Percentiles rank a stretch among this genome's conserved stretches.
phyloP scores from a whole-genome alignment of 2,113 vertebrate species.

The Indicator maculatus region DNA sequence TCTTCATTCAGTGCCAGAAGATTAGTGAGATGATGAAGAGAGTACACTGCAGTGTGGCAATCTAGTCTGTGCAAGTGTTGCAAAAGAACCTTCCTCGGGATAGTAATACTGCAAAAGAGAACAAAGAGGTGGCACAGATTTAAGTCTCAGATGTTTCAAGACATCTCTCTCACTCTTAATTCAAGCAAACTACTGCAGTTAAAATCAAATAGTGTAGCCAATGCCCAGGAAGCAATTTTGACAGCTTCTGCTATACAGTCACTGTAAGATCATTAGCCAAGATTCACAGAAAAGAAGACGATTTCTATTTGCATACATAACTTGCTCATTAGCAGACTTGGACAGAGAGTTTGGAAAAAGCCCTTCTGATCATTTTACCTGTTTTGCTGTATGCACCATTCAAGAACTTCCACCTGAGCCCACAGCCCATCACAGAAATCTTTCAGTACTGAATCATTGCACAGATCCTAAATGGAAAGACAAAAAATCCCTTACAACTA shows the following conservation, averaged over 20 bases:
- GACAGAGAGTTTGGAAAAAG: neutral
- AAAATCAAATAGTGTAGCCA: neutral
- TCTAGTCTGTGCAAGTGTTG: slow-evolving; percentile 89
- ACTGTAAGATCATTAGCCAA: neutral
- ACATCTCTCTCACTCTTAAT: neutral
- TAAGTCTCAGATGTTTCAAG: neutral
- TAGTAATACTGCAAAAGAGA: slow-evolving; percentile 65
- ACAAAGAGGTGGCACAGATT: neutral
- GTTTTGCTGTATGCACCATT: slow-evolving; percentile 91
- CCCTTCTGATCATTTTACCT: slow-evolving; percentile 69
- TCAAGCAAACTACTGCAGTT: neutral
- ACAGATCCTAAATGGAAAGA: slow-evolving; percentile 66
- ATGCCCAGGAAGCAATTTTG: rapidly evolving
- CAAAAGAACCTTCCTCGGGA: slow-evolving; percentile 83
- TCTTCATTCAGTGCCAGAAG: slow-evolving; percentile 86
- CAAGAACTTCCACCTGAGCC: slow-evolving; percentile 87
- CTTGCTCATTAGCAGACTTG: neutral
- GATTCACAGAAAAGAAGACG: neutral
- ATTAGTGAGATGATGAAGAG: slow-evolving; percentile 90
- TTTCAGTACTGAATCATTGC: slow-evolving; percentile 84
- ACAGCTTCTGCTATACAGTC: neutral
- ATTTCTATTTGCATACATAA: neutral
- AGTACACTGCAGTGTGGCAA: slow-evolving; percentile 89
- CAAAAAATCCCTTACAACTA: neutral
- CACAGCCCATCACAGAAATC: slow-evolving; percentile 88